phyloP scores from a whole-genome alignment of 2,113 vertebrate species.

The Columbina picui region DNA sequence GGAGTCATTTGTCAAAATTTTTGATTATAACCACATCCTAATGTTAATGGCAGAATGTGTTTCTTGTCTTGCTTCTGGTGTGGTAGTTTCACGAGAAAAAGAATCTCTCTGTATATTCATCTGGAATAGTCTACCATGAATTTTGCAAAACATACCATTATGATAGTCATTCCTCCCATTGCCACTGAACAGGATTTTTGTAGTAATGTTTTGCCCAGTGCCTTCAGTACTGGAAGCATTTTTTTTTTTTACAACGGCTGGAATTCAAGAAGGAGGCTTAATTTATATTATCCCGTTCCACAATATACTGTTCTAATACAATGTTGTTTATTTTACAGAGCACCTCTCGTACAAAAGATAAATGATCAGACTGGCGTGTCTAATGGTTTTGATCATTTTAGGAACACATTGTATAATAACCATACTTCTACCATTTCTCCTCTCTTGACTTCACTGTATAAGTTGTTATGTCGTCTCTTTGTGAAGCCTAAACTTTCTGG shows the following conservation, averaged over 20 bases:
- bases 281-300: neutral
- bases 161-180: neutral
- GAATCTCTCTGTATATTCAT: neutral
- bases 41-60: neutral
- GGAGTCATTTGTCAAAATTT: neutral
- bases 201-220: neutral
- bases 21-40: neutral
- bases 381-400: constrained; percentile 19
- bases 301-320: neutral
- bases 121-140: neutral
- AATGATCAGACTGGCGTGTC: neutral
- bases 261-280: neutral
- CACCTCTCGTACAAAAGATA: neutral
- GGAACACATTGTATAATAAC: neutral
- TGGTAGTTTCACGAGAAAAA: neutral
- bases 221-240: neutral
- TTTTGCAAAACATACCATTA: neutral
- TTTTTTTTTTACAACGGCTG: neutral
- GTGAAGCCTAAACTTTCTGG: neutral
- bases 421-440: neutral
- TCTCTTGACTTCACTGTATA: neutral
- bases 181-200: neutral
- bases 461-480: neutral
- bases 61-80: neutral
- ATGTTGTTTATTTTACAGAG: neutral